Evolutionary conservation across 2,888 invertebrate genomes (phyloP), one percentile per base, ranked within the genome.

Genomic region (Melolontha melolontha): DNA sequence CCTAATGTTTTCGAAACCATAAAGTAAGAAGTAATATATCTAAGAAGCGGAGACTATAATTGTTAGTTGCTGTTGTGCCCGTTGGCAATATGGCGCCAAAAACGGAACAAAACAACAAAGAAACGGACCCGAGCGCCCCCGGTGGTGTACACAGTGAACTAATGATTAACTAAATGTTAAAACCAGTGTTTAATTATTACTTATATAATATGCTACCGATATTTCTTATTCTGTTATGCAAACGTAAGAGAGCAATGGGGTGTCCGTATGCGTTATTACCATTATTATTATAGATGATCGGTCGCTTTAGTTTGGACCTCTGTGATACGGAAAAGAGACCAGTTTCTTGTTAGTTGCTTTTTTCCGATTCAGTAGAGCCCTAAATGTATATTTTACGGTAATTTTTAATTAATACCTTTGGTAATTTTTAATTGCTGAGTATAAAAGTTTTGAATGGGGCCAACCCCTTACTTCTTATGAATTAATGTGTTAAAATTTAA

Each of bases 31-130:
- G 79, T 79, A 79, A 80, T 81, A 80, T 80, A 80, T 81, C 80
- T 80, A 79, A 76, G 64, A 54, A 63, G 55, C 67, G 74, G 79
- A 78, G 78, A 78, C 79, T 75, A 79, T 82, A 82, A 82, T 82
- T 81, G 81, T 79, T 71, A 78, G 81, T 79, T 80, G 75, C 77
- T 72, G 75, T 74, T 74, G 74, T 69, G 70, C 79, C 81, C 80
- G 67, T 73, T 66, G 78, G 82, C 81, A 76, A 80, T 79, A 81
- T 82, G 82, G 82, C 82, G 81, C 82, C 82, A 81, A 80, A 82
- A 81, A 81, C 70, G 74, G 75, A 79, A 79, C 76, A 75, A 78
- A 79, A 77, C 73, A 73, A 75, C 73, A 67, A 73, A 72, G 69
- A 68, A 72, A 70, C 65, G 68, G 55, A 73, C 67, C 72, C 71